phyloP scores from a whole-genome alignment of 2,797 vertebrate species.

The Micropoecilia bifurca region DNA sequence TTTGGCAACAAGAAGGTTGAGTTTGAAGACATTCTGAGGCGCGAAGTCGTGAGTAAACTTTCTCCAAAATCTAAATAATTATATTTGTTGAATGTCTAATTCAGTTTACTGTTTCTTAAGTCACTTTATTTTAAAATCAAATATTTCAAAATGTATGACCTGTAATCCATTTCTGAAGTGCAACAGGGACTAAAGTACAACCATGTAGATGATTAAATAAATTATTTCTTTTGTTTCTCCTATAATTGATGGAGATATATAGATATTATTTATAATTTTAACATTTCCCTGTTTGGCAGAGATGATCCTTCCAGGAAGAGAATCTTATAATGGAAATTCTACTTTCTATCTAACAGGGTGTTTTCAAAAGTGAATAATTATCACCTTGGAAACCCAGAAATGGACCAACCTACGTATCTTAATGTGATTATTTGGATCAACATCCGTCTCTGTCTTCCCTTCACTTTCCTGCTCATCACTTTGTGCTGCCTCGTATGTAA shows the following conservation, averaged over 20 bases:
- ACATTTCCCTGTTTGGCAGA: background rate
- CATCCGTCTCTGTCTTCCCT: conserved; percentile 12
- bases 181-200: background rate
- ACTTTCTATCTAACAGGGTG: background rate
- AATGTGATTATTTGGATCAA: conserved; percentile 5
- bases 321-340: background rate
- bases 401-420: fast-evolving
- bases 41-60: background rate
- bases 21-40: background rate
- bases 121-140: background rate
- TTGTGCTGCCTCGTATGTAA: conserved; percentile 13
- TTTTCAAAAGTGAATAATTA: background rate
- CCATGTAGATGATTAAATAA: background rate
- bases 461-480: conserved; percentile 10
- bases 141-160: background rate
- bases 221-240: background rate
- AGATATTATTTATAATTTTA: no score
- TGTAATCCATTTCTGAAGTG: background rate
- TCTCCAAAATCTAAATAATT: background rate
- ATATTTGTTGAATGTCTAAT: background rate
- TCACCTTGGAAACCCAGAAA: background rate
- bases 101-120: background rate
- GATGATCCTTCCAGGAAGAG: background rate
- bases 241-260: no score
- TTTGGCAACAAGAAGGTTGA: background rate